These are phyloP conservation scores for Noctua fimbriata DNA, from an alignment of 2,888 invertebrate species.

Conservation along the genomic window DNA sequence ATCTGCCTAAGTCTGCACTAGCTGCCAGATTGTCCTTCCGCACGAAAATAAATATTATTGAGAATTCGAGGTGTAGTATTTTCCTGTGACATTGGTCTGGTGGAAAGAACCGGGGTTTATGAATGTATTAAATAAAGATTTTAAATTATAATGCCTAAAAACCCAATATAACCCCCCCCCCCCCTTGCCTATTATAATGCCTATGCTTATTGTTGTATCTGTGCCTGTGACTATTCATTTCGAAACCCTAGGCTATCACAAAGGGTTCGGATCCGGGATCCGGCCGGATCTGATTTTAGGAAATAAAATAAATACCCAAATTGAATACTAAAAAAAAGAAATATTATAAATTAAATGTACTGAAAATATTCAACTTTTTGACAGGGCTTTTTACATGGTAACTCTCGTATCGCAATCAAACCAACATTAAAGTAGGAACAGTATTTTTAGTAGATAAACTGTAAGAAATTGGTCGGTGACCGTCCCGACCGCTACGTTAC, in stretches of 20 bases:
- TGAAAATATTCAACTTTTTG: background rate
- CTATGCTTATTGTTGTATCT: too few relatives aligned
- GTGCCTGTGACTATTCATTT: background rate
- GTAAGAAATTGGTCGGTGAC: slow-evolving; percentile 25
- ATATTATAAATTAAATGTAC: background rate
- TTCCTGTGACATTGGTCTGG: slow-evolving; percentile 6
- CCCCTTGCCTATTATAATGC: too few relatives aligned
- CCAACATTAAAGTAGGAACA: background rate
- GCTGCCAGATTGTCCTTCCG: background rate
- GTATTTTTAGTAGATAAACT: slow-evolving; percentile 9
- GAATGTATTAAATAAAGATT: background rate
- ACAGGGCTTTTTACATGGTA: background rate
- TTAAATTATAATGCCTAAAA: background rate
- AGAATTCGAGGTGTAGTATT: background rate
- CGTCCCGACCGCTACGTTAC: slow-evolving; percentile 26
- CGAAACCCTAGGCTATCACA: background rate
- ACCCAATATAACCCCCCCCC: too few relatives aligned
- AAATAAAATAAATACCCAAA: background rate
- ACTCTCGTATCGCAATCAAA: background rate
- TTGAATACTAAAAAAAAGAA: background rate
- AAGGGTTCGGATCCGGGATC: background rate
- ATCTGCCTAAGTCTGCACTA: background rate
- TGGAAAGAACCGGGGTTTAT: background rate
- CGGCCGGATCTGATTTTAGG: background rate
- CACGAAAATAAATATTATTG: slow-evolving; percentile 4